Evolutionary conservation across 2,113 vertebrate genomes (phyloP).

Genomic region (Neomonachus schauinslandi): DNA sequence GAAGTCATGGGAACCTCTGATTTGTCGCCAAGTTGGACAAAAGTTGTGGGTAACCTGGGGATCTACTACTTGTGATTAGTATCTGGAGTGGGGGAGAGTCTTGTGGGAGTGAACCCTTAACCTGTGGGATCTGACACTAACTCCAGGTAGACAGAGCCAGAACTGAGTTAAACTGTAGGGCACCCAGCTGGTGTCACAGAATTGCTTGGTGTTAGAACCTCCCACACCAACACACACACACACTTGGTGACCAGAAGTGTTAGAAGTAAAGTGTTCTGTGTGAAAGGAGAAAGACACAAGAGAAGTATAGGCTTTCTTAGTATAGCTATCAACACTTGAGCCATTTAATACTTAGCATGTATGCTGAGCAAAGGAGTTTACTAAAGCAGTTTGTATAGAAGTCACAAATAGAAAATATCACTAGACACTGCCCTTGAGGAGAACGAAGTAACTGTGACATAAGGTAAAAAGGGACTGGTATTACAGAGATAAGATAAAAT

Average conservation of each 20-base stretch:
- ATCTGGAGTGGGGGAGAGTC: neutral
- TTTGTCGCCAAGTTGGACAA: neutral
- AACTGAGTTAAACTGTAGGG: neutral
- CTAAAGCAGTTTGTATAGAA: neutral
- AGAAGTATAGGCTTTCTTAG: neutral
- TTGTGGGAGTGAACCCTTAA: neutral
- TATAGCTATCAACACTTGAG: neutral
- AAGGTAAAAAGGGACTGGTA: neutral
- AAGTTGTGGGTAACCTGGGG: neutral
- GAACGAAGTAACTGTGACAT: neutral
- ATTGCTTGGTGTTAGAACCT: neutral
- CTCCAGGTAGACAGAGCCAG: neutral
- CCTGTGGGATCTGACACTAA: neutral
- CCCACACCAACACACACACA: neutral
- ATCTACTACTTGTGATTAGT: neutral
- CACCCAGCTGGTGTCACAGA: neutral
- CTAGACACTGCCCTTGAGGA: neutral
- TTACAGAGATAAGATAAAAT: neutral
- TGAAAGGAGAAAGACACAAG: neutral
- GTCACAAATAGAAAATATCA: neutral
- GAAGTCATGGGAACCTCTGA: neutral
- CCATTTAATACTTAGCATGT: neutral
- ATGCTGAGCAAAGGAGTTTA: neutral
- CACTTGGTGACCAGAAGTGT: neutral
- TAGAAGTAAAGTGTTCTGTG: neutral